Evolutionary conservation across 2,113 vertebrate species (phyloP).

Genomic region (human (Homo sapiens)): DNA sequence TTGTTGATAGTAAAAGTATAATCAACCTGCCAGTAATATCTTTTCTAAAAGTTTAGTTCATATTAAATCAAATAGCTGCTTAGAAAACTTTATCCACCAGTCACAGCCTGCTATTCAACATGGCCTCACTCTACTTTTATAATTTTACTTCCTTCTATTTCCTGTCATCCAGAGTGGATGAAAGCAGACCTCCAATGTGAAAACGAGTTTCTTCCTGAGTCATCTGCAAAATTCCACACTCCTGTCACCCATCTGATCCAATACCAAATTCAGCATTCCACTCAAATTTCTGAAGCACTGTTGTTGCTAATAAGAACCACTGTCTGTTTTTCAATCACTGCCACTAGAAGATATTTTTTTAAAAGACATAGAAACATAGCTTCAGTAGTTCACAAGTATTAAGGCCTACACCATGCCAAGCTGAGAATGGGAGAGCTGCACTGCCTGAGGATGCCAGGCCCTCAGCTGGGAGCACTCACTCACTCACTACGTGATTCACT

Average conservation of each 20-base stretch:
- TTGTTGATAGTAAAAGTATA: background rate
- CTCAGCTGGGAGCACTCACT: background rate
- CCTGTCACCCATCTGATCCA: background rate
- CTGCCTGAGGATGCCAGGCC: rapidly evolving
- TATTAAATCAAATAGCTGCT: background rate
- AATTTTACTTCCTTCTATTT: background rate
- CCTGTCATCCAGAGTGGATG: background rate
- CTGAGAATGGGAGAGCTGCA: background rate
- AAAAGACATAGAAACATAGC: background rate
- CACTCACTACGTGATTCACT: background rate
- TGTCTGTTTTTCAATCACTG: background rate
- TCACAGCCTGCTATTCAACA: background rate
- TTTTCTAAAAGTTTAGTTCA: background rate
- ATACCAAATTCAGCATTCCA: background rate
- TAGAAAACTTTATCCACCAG: background rate
- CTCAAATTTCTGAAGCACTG: background rate
- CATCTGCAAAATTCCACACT: slow-evolving; percentile 29
- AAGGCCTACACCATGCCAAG: background rate
- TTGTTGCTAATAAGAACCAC: background rate
- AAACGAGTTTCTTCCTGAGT: background rate
- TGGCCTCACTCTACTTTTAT: background rate
- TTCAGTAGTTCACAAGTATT: background rate
- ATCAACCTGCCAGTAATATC: background rate
- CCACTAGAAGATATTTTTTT: background rate
- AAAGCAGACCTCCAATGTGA: background rate